phyloP scores from a whole-genome alignment of 2,888 invertebrate genomes.

The Nephrotoma flavescens region DNA sequence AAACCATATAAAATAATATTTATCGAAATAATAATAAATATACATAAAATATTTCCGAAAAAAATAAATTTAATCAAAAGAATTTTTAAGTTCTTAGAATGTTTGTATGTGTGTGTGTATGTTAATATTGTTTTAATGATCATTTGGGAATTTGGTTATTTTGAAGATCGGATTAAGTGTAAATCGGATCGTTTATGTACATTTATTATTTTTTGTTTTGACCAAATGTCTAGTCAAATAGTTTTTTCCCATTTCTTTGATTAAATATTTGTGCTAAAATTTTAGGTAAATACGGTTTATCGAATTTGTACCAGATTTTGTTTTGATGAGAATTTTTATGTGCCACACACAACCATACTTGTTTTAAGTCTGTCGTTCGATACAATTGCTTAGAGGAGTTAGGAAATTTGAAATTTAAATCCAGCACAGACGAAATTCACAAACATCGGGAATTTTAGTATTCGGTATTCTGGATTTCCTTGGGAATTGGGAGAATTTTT shows the following conservation, averaged over 20 bases:
- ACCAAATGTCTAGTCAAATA: background rate
- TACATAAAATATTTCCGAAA: background rate
- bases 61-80: slow-evolving; percentile 1
- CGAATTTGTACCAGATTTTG: background rate
- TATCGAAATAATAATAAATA: slow-evolving; percentile 3
- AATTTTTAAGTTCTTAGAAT: background rate
- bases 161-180: background rate
- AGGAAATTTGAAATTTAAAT: too few relatives aligned
- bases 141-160: background rate
- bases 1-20: slow-evolving; percentile 1
- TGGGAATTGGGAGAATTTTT: too few relatives aligned
- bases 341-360: too few relatives aligned
- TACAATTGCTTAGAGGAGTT: too few relatives aligned
- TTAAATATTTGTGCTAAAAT: background rate
- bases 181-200: background rate
- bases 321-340: background rate
- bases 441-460: too few relatives aligned
- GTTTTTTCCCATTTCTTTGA: background rate
- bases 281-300: background rate
- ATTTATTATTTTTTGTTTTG: background rate
- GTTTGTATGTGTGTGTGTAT: background rate
- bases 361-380: too few relatives aligned
- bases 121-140: slow-evolving; percentile 3
- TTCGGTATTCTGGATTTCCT: too few relatives aligned
- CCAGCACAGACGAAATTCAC: too few relatives aligned